Evolutionary conservation across 2,113 vertebrate species (phyloP).

Genomic region (Poeciliopsis prolifica): DNA sequence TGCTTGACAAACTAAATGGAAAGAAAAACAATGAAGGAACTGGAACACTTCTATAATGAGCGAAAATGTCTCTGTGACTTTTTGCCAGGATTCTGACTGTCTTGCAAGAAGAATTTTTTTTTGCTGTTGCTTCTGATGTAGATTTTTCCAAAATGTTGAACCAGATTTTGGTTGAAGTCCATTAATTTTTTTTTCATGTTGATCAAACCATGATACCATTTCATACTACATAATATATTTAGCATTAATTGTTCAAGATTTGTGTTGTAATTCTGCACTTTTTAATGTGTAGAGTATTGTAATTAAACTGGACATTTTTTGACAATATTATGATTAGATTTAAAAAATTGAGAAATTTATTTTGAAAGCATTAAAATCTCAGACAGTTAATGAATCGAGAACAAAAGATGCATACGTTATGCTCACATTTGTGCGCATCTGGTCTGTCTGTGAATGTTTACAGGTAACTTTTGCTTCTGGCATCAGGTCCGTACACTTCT

Average conservation of each 20-base stretch:
- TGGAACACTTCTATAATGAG: background rate
- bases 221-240: no score
- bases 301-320: no score
- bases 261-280: background rate
- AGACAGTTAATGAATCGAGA: no score
- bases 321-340: no score
- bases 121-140: background rate
- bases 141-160: background rate
- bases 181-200: background rate
- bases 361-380: background rate
- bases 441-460: slow-evolving; percentile 13
- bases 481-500: slow-evolving; percentile 52
- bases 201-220: background rate
- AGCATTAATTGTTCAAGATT: no score
- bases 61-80: background rate
- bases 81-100: background rate
- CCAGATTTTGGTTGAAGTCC: background rate
- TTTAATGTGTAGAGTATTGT: no score
- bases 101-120: no score
- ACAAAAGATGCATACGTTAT: background rate
- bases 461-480: slow-evolving; percentile 45
- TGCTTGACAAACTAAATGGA: background rate
- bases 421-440: background rate
- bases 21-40: background rate
- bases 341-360: no score